phyloP scores from a whole-genome alignment of 1,140 invertebrate species.

The Musca domestica region DNA sequence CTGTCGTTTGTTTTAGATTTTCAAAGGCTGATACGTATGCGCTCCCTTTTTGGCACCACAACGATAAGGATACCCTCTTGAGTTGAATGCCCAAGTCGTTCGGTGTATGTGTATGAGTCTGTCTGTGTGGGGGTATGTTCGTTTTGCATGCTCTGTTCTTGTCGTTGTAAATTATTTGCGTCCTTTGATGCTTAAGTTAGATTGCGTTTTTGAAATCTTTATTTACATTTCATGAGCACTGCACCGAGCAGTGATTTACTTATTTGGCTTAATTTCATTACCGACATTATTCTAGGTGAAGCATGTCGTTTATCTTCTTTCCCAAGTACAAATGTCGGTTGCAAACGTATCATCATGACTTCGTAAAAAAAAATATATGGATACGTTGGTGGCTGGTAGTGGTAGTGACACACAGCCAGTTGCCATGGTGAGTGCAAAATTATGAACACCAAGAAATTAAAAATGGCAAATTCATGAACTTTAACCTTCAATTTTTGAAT shows the following conservation, averaged over 20 bases:
- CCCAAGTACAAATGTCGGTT: slow-evolving; percentile 8
- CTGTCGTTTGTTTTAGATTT: no score
- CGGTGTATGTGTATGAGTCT: neutral
- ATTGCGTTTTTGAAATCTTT: slow-evolving; percentile 16
- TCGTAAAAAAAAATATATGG: no score
- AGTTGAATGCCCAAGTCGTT: neutral
- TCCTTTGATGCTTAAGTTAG: slow-evolving; percentile 16
- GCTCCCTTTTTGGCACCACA: neutral
- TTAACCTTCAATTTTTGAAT: no score
- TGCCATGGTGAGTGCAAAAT: no score
- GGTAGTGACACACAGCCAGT: no score
- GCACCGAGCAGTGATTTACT: slow-evolving; percentile 26
- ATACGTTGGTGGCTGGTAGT: no score
- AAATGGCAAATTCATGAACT: no score
- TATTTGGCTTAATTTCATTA: slow-evolving; percentile 28
- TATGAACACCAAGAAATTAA: no score
- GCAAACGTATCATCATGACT: slow-evolving; percentile 5
- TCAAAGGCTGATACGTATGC: neutral
- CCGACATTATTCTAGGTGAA: slow-evolving; percentile 27
- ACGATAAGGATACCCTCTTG: no score
- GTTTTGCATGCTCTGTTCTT: neutral
- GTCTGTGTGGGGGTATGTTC: no score
- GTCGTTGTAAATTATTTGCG: slow-evolving; percentile 23
- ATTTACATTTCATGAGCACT: slow-evolving; percentile 26
- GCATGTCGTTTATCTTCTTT: slow-evolving; percentile 20